phyloP scores from a whole-genome alignment of 1,140 invertebrate genomes.

The Microplitis mediator region DNA sequence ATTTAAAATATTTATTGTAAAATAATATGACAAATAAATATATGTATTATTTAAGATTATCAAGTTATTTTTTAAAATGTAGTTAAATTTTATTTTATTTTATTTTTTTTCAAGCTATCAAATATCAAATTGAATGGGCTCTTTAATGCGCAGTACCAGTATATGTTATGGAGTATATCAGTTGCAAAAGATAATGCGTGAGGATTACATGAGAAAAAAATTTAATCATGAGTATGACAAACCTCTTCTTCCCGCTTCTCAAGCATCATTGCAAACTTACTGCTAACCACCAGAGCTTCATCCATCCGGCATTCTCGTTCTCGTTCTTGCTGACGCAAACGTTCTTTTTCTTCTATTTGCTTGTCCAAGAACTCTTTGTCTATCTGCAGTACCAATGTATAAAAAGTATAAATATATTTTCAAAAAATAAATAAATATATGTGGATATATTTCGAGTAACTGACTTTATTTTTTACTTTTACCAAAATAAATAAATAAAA shows the following conservation, averaged over 20 bases:
- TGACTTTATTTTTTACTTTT: too few species aligned
- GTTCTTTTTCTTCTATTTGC: constrained; percentile 78
- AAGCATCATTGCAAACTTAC: constrained; percentile 66
- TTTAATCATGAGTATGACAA: constrained; percentile 30
- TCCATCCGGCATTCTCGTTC: constrained; percentile 67
- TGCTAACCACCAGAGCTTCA: constrained; percentile 68
- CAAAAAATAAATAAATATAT: too few species aligned
- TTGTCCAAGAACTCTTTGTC: constrained; percentile 76
- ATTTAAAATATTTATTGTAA: too few species aligned
- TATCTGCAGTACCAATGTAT: constrained; percentile 63
- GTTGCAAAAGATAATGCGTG: background rate
- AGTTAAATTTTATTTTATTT: too few species aligned
- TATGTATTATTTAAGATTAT: too few species aligned
- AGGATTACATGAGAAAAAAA: constrained; percentile 11
- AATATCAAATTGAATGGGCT: too few species aligned
- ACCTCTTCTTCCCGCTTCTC: constrained; percentile 70
- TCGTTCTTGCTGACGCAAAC: constrained; percentile 64
- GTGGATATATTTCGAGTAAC: too few species aligned
- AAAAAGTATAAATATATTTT: background rate
- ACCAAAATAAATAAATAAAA: background rate
- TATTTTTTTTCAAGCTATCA: too few species aligned
- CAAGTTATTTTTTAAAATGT: too few species aligned
- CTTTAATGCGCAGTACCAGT: constrained; percentile 42
- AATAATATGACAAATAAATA: too few species aligned
- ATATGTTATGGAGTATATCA: background rate